Evolutionary conservation across 2,113 vertebrate genomes (phyloP).

Genomic region (Oriolus oriolus): DNA sequence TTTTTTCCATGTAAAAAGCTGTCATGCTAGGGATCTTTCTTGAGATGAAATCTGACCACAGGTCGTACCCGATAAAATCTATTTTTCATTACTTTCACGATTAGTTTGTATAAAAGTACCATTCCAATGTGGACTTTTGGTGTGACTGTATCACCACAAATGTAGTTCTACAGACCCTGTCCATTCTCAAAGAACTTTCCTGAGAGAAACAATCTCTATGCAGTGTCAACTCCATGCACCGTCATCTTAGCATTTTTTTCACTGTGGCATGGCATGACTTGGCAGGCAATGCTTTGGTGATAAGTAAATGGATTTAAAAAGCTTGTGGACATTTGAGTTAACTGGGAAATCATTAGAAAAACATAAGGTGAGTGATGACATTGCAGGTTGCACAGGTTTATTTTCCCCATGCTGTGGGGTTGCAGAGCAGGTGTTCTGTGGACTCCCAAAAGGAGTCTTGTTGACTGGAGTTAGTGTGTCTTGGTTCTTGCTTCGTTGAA

Average conservation of each 20-base stretch:
- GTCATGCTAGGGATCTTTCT: background rate
- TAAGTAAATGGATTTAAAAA: background rate
- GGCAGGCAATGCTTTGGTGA: background rate
- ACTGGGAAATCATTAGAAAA: background rate
- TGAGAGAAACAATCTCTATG: background rate
- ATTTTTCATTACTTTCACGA: background rate
- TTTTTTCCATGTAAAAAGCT: background rate
- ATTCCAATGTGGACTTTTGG: background rate
- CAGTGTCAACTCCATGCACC: background rate
- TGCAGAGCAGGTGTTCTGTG: background rate
- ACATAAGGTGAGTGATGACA: background rate
- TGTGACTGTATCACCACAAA: background rate
- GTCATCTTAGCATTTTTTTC: background rate
- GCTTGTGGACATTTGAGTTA: background rate
- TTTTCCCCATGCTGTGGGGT: background rate
- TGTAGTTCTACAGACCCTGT: background rate
- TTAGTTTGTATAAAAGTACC: background rate
- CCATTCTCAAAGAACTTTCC: background rate
- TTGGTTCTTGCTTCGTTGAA: background rate
- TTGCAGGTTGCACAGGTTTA: background rate
- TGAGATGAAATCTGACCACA: background rate
- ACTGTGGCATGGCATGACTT: background rate
- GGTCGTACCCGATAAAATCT: background rate
- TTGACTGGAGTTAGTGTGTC: background rate
- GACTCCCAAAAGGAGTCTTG: background rate